These are phyloP conservation scores for Eucriotettix oculatus DNA, from an alignment of 2,888 invertebrate genomes.

Conservation along the genomic window DNA sequence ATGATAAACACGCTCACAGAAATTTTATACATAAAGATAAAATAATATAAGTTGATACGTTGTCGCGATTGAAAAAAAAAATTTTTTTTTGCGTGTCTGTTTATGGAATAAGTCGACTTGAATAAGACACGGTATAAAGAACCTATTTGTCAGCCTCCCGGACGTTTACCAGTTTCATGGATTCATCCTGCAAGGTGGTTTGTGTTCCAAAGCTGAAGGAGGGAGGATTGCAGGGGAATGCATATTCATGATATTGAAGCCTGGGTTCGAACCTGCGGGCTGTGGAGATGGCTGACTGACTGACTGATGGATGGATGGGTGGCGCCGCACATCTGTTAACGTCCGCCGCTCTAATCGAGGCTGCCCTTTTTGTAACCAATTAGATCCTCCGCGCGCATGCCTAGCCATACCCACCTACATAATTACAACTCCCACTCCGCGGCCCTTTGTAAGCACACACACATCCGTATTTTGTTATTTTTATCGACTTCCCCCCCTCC, in stretches of 20 bases:
- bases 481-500: not conserved
- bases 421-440: constrained; percentile 4
- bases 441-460: not conserved
- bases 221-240: not conserved
- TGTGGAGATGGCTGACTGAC: not conserved
- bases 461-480: not conserved
- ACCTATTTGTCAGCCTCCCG: too few species aligned
- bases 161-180: too few species aligned
- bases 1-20: too few species aligned
- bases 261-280: not conserved
- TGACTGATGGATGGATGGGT: not conserved
- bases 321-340: constrained; percentile 4
- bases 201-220: too few species aligned
- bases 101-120: too few species aligned
- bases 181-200: too few species aligned
- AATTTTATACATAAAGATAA: too few species aligned
- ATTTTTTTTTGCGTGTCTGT: too few species aligned
- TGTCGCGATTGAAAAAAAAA: too few species aligned
- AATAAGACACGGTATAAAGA: too few species aligned
- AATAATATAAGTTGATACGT: too few species aligned
- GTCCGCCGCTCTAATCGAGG: constrained; percentile 6
- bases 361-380: constrained; percentile 7
- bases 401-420: constrained; percentile 6
- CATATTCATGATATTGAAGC: not conserved
- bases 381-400: constrained; percentile 7